These are phyloP conservation scores for Heterodera schachtii DNA, from an alignment of 1,140 invertebrate species.

Conservation along the genomic window DNA sequence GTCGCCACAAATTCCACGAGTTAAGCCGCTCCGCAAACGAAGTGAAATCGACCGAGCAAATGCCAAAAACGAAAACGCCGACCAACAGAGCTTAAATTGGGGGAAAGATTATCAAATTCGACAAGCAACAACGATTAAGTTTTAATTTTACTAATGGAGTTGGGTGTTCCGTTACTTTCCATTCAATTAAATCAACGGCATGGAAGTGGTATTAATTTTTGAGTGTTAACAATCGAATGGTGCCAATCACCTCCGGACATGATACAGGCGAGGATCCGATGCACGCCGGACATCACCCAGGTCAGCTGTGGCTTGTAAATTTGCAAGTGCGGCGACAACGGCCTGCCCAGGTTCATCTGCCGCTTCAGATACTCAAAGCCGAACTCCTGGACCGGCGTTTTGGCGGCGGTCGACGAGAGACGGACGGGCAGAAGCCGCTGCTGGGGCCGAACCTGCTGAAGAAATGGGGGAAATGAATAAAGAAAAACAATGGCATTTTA, in stretches of 20 bases:
- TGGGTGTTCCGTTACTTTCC: background rate
- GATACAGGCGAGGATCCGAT: conserved; percentile 60
- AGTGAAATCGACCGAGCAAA: conserved; percentile 54
- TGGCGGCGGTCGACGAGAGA: conserved; percentile 11
- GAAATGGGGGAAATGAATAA: too few relatives aligned
- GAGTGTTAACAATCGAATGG: background rate
- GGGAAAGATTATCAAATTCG: too few relatives aligned
- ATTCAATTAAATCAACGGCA: too few relatives aligned
- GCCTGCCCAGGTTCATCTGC: conserved; percentile 48
- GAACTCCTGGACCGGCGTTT: conserved; percentile 60
- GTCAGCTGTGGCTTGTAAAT: conserved; percentile 63
- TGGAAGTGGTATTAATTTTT: conserved; percentile 3
- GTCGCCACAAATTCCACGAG: conserved; percentile 18
- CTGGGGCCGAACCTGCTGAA: too few relatives aligned
- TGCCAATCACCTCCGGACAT: conserved; percentile 54
- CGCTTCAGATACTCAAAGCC: conserved; percentile 57
- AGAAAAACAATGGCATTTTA: too few relatives aligned
- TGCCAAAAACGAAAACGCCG: conserved; percentile 55
- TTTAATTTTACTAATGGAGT: too few relatives aligned
- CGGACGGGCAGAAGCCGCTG: too few relatives aligned
- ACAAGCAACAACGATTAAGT: background rate
- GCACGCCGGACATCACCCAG: conserved; percentile 60
- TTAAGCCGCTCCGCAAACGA: conserved; percentile 42
- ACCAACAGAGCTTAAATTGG: conserved; percentile 46
- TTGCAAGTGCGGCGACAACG: conserved; percentile 59